These are phyloP conservation scores for Desoria tigrina DNA, from an alignment of 2,888 invertebrate genomes.

Conservation along the genomic window DNA sequence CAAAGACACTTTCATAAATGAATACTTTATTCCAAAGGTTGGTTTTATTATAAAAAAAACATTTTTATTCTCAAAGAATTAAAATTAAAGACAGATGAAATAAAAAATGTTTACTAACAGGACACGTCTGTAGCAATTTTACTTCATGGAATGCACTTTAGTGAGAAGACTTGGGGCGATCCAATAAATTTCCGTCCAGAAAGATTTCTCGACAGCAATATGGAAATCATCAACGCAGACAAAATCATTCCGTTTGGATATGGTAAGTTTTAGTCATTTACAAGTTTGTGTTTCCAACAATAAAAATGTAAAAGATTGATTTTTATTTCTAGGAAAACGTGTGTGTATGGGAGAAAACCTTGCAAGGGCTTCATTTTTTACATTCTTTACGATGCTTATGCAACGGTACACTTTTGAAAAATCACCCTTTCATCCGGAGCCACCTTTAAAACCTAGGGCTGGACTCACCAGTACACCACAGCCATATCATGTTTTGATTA, in stretches of 20 bases:
- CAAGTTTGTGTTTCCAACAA: too few species aligned
- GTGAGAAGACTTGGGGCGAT: neutral
- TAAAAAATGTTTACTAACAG: conserved; percentile 16
- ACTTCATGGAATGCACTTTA: conserved; percentile 25
- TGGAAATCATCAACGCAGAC: conserved; percentile 2
- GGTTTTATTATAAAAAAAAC: neutral
- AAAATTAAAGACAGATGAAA: neutral
- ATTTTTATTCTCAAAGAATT: neutral
- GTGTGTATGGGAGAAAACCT: conserved; percentile 35
- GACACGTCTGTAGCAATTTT: conserved; percentile 37
- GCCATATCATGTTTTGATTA: conserved; percentile 20
- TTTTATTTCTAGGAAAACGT: conserved; percentile 33
- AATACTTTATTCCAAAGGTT: conserved; percentile 35
- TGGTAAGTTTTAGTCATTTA: conserved; percentile 1
- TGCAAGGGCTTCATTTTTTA: conserved; percentile 37
- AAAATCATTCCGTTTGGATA: conserved; percentile 8
- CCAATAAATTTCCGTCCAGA: neutral
- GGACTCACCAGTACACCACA: conserved; percentile 27
- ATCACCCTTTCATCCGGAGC: conserved; percentile 6
- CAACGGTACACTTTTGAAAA: conserved; percentile 37
- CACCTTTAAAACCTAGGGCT: conserved; percentile 6
- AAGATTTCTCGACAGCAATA: neutral
- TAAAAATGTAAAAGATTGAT: neutral
- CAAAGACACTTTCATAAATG: conserved; percentile 23
- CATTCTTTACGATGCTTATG: conserved; percentile 34